Base-by-base conservation (phyloP, 2,113 vertebrate genomes). In the Callipepla squamata region DNA sequence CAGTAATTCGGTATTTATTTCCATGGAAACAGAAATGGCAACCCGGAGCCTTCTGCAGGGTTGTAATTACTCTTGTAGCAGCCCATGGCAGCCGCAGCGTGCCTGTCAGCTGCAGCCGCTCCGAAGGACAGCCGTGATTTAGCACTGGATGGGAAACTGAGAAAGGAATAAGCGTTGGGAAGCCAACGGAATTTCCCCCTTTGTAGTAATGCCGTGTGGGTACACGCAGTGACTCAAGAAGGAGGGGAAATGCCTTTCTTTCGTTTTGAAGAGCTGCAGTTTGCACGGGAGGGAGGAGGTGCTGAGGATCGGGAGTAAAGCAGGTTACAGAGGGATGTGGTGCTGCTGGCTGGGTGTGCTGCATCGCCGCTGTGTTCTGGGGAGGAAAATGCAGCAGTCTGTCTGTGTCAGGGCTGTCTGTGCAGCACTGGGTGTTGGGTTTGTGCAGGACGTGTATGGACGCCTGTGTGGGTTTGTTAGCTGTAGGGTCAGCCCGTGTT, bases 1-100 rank as follows among this genome's bases (percentile, higher is more conserved):
- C 79, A 38, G 26, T 75, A 61, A 90, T 96, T 93, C 75, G 36
- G 80, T 89, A 86, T 96, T 96, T 96, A 97, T 96, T 97, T 92
- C 96, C 95, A 97, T 97, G 96, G 97, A 95, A 97, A 97, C 95
- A 0, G 92, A 79, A 95, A 92, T 66, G 80, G 96, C 93, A 96
- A 94, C 92, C 80, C 2, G 17, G 85, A 96, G 89, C 88, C 79
- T 96, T 96, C 66, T 93, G 90, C 82, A 90, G 91, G 80, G 77
- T 47, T 94, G 94, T 96, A 95, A 97, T 96, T 96, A 96, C 90
- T 96, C 85, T 80, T 69, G 85, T 62, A 92, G 90, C 94, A 95
- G 95, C n/a, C 91, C 51, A 61, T 25, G 62, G 85, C 92, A 90
- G 92, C 67, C 23, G 2, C 88, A 86, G 79, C 48, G 8, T 50